These are phyloP conservation scores for Dissostichus mawsoni DNA, from an alignment of 2,113 vertebrate species.

Conservation along the genomic window DNA sequence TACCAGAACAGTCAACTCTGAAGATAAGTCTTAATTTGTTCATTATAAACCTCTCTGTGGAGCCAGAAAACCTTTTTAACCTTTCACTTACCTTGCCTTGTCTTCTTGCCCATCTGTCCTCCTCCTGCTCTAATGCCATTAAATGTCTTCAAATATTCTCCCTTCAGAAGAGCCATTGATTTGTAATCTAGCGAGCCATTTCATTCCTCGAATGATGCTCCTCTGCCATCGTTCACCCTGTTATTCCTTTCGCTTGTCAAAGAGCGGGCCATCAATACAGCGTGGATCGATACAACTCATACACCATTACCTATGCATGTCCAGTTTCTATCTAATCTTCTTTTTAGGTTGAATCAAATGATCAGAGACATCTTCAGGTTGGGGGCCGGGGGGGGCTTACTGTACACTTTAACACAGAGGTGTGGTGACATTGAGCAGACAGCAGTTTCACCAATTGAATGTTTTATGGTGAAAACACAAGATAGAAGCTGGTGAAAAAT, in stretches of 20 bases:
- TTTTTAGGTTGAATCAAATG: slow-evolving; percentile 47
- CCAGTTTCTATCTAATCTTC: slow-evolving; percentile 53
- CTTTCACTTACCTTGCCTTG: slow-evolving; percentile 37
- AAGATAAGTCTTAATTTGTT: neutral
- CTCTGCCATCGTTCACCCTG: slow-evolving; percentile 49
- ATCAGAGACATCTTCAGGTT: too few species aligned
- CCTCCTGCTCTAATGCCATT: slow-evolving; percentile 52
- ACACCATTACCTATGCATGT: slow-evolving; percentile 58
- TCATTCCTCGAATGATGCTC: slow-evolving; percentile 33
- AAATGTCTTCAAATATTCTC: slow-evolving; percentile 37
- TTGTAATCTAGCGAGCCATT: slow-evolving; percentile 63
- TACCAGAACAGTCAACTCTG: neutral
- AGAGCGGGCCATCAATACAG: slow-evolving; percentile 49
- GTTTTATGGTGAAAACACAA: slow-evolving; percentile 5
- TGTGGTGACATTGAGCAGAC: slow-evolving; percentile 54
- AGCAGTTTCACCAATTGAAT: slow-evolving; percentile 54
- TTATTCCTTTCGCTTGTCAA: slow-evolving; percentile 55
- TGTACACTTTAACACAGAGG: neutral
- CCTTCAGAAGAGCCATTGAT: slow-evolving; percentile 61
- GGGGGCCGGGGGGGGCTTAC: too few species aligned
- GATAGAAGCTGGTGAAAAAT: neutral
- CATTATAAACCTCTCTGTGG: neutral
- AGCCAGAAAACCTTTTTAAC: slow-evolving; percentile 19
- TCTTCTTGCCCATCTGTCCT: slow-evolving; percentile 23
- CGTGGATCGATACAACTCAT: slow-evolving; percentile 62